These are phyloP conservation scores for Hypomesus transpacificus DNA, from an alignment of 2,113 vertebrate genomes.

Conservation along the genomic window DNA sequence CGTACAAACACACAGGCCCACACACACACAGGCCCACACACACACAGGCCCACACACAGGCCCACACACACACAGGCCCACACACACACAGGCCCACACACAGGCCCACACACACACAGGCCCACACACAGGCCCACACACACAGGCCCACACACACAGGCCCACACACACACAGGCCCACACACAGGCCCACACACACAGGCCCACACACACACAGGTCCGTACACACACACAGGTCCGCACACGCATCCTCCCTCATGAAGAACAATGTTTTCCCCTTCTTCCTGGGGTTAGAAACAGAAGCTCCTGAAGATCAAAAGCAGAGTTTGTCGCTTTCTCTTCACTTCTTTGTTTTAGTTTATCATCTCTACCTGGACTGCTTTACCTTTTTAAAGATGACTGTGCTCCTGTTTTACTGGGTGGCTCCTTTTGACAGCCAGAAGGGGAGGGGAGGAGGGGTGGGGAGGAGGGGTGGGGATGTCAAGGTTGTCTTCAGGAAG, in stretches of 20 bases:
- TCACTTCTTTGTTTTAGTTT: no score
- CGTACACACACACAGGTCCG: constrained; percentile 15
- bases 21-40: constrained; percentile 18
- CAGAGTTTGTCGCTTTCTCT: no score
- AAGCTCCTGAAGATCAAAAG: no score
- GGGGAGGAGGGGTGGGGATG: no score
- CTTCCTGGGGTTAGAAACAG: no score
- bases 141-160: constrained; percentile 14
- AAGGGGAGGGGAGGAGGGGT: no score
- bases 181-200: background rate
- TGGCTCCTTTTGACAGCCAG: no score
- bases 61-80: background rate
- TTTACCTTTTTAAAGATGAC: no score
- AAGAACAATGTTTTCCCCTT: background rate
- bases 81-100: background rate
- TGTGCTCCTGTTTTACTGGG: no score
- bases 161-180: background rate
- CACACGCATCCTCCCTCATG: background rate
- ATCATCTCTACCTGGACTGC: no score
- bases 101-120: background rate
- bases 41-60: background rate
- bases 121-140: background rate
- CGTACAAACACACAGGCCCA: background rate
- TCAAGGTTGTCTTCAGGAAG: no score
- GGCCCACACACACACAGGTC: background rate